Evolutionary conservation across 2,888 invertebrate species (phyloP).

Genomic region (Blastobasis adustella): DNA sequence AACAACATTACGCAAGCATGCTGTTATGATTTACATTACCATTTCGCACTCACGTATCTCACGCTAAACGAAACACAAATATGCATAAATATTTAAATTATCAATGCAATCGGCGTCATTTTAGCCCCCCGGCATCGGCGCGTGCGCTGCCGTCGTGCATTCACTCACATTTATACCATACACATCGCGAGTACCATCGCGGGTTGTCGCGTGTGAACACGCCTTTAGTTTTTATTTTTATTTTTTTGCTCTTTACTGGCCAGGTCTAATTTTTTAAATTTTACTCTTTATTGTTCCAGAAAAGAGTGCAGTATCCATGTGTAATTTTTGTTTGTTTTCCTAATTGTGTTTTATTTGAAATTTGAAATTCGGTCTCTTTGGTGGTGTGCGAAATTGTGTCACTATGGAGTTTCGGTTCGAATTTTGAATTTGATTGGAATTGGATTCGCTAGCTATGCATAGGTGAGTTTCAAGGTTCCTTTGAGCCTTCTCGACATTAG

Average conservation of each 20-base stretch:
- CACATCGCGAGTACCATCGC: not conserved
- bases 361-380: not conserved
- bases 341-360: not conserved
- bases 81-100: not conserved
- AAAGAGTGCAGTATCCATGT: too few relatives aligned
- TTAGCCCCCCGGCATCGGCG: constrained; percentile 14
- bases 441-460: too few relatives aligned
- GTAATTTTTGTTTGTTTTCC: too few relatives aligned
- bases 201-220: constrained; percentile 17
- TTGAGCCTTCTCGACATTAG: too few relatives aligned
- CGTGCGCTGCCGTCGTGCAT: constrained; percentile 3
- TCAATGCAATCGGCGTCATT: constrained; percentile 15
- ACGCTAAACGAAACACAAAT: not conserved
- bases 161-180: not conserved
- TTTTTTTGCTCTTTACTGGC: too few relatives aligned
- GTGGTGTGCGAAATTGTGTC: constrained; percentile 8
- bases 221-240: constrained; percentile 9
- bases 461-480: too few relatives aligned
- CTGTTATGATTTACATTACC: too few relatives aligned
- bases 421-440: too few relatives aligned
- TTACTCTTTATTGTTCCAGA: too few relatives aligned
- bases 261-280: too few relatives aligned
- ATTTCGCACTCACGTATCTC: too few relatives aligned
- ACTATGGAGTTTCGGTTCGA: not conserved
- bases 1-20: not conserved